phyloP scores from a whole-genome alignment of 2,888 invertebrate genomes.

The Sylvicola cinctus region DNA sequence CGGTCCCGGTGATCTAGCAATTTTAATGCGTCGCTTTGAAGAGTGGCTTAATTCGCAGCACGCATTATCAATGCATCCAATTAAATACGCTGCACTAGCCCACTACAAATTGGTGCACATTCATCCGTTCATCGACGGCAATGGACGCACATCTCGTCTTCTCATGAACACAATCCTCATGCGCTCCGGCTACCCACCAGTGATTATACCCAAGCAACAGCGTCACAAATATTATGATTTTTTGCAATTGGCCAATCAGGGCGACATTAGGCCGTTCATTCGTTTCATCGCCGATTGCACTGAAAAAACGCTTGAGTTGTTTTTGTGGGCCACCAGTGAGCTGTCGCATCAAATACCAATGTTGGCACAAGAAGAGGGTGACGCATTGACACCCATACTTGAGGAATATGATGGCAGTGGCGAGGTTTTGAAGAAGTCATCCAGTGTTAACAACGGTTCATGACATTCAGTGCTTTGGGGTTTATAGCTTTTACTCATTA shows the following conservation, averaged over 20 bases:
- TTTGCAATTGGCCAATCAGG: constrained; percentile 77
- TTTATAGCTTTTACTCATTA: no score
- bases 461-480: no score
- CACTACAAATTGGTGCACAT: constrained; percentile 95
- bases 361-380: constrained; percentile 25
- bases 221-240: constrained; percentile 71
- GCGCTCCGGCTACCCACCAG: constrained; percentile 90
- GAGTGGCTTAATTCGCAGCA: constrained; percentile 84
- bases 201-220: constrained; percentile 79
- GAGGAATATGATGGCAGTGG: not conserved
- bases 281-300: constrained; percentile 89
- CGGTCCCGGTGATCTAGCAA: constrained; percentile 56
- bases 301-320: constrained; percentile 70
- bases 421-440: not conserved
- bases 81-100: constrained; percentile 80
- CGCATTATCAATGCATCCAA: constrained; percentile 69
- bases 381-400: not conserved
- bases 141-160: constrained; percentile 84
- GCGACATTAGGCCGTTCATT: constrained; percentile 88
- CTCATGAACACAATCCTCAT: constrained; percentile 92
- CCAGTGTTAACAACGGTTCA: no score
- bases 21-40: constrained; percentile 73
- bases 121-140: constrained; percentile 94
- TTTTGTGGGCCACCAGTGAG: constrained; percentile 64
- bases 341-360: constrained; percentile 46